Percentiles rank a stretch among this genome's conserved stretches.
Evolutionary conservation across 30 jellyfish, hydroid and myxozoan species (phyloP).

Genomic region (Sanderia malayensis): DNA sequence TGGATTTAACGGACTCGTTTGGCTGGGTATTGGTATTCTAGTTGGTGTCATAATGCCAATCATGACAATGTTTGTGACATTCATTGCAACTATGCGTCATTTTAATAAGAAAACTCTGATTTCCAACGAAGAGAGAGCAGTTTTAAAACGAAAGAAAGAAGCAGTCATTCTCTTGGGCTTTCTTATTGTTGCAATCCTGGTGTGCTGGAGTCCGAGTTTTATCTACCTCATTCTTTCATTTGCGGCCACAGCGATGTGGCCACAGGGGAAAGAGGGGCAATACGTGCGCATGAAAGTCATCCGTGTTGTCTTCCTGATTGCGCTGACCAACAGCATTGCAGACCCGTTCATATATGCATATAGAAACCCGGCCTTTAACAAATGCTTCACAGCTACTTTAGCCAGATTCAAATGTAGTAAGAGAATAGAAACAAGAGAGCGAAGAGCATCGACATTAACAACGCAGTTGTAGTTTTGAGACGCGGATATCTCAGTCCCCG

Average conservation of each 20-base stretch:
- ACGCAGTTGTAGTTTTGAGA: too few species aligned
- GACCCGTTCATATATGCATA: slow-evolving; percentile 50
- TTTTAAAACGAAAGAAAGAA: slow-evolving; percentile 21
- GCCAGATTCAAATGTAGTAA: not conserved
- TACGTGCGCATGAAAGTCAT: slow-evolving; percentile 34
- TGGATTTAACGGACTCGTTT: slow-evolving; percentile 3
- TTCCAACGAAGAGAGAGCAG: not conserved
- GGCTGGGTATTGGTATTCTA: not conserved
- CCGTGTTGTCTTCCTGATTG: slow-evolving; percentile 36
- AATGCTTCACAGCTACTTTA: slow-evolving; percentile 32
- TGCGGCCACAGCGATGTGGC: slow-evolving; percentile 8
- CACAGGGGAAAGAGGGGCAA: slow-evolving; percentile 49
- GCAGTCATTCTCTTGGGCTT: slow-evolving; percentile 36
- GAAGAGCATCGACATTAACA: not conserved
- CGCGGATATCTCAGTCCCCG: too few species aligned
- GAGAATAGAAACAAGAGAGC: not conserved
- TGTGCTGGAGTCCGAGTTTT: slow-evolving; percentile 30
- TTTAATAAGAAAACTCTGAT: not conserved
- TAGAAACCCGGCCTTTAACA: slow-evolving; percentile 33
- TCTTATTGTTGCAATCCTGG: slow-evolving; percentile 23
- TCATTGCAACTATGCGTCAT: slow-evolving; percentile 27
- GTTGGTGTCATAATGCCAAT: slow-evolving; percentile 29
- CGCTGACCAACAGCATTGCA: slow-evolving; percentile 43
- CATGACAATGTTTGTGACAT: slow-evolving; percentile 17
- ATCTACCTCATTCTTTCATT: slow-evolving; percentile 14